Conservation (phyloP, 2,113 vertebrate genomes). For the Cephalopholis sonnerati region DNA sequence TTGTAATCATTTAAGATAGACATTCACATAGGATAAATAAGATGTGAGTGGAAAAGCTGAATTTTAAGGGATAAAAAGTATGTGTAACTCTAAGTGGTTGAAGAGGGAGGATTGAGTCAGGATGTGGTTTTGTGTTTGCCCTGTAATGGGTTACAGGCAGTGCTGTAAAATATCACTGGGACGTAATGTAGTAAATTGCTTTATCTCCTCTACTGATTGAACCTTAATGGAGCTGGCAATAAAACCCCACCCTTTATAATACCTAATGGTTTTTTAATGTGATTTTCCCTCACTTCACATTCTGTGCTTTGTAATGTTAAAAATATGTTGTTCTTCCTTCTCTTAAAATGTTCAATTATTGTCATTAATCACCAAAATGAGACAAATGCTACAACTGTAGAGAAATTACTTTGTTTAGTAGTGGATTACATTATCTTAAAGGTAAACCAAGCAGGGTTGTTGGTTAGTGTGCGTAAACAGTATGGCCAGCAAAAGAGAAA, state of each 20-base stretch:
- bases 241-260: conserved; percentile 41
- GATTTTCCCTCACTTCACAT: background rate
- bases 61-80: background rate
- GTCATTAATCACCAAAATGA: conserved; percentile 3
- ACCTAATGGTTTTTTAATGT: conserved; percentile 64
- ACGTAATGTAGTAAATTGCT: conserved; percentile 45
- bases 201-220: conserved; percentile 49
- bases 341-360: conserved; percentile 19
- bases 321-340: conserved; percentile 21
- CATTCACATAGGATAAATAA: background rate
- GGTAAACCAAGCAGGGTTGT: too few species aligned
- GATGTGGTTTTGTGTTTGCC: conserved; percentile 19
- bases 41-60: background rate
- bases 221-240: conserved; percentile 54
- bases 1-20: background rate
- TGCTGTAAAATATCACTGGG: conserved; percentile 27
- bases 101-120: conserved; percentile 5
- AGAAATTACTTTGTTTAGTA: conserved; percentile 4
- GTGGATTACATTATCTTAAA: background rate
- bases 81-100: conserved; percentile 4
- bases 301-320: conserved; percentile 39
- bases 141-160: conserved; percentile 30
- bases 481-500: too few species aligned
- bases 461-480: too few species aligned
- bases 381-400: background rate